Evolutionary conservation across 2,888 invertebrate genomes (phyloP).

Genomic region (Apamea sordens): DNA sequence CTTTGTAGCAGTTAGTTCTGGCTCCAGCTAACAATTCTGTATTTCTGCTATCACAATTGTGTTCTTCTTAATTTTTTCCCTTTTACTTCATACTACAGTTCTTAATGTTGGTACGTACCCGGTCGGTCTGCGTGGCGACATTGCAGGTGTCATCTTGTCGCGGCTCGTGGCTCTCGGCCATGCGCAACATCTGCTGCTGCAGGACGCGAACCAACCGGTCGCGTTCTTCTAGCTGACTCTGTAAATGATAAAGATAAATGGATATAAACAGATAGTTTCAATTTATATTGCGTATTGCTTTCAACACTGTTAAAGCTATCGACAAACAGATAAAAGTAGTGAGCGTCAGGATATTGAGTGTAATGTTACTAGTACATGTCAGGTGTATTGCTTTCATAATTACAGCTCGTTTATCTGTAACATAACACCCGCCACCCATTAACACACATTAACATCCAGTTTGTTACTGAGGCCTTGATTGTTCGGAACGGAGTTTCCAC

Average conservation of each 20-base stretch:
- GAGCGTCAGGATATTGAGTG: background rate
- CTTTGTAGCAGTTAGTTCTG: background rate
- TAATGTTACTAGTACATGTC: background rate
- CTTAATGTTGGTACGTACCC: conserved; percentile 89
- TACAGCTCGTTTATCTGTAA: background rate
- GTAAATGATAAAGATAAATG: conserved; percentile 62
- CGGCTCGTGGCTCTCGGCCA: conserved; percentile 87
- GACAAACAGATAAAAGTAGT: background rate
- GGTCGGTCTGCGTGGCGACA: conserved; percentile 96
- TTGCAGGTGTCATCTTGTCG: conserved; percentile 92
- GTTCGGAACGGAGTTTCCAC: background rate
- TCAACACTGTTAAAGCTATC: background rate
- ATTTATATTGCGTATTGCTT: no score
- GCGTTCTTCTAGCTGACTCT: conserved; percentile 96
- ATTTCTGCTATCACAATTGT: background rate
- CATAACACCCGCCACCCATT: background rate
- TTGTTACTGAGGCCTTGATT: background rate
- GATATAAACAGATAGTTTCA: background rate
- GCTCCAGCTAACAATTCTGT: background rate
- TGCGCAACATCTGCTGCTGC: conserved; percentile 93
- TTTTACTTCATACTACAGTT: background rate
- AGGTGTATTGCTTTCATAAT: background rate
- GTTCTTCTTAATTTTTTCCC: background rate
- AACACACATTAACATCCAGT: background rate
- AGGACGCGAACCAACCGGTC: conserved; percentile 95